Base-by-base conservation (phyloP, 1,140 invertebrate species). In the Pseudobourletiella spinata region DNA sequence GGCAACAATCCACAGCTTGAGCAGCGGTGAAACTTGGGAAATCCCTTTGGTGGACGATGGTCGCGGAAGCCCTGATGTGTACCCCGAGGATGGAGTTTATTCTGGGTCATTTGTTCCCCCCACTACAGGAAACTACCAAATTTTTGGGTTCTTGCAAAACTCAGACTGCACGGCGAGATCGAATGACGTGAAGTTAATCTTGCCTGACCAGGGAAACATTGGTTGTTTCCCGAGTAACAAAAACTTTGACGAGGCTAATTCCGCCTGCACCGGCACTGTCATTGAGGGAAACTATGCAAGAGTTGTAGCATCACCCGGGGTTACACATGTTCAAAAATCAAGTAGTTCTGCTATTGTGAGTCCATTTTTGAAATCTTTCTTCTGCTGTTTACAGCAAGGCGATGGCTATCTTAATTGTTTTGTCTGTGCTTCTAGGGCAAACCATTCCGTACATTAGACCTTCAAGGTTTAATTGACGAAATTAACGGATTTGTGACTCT, bases 61-160 rank as follows among this genome's bases (percentile, higher is more conserved):
- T 1, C 20, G 28, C 25, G 61, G 57, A 29, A 15, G 4, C n/a
- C 65, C 65, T 15, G 65, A 67, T 44, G 16, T 67, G 26, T 26
- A 32, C 0, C 32, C n/a, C 6, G 15, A 54, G n/a, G 65, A 67
- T 52, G 65, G 65, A 2, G 43, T 67, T 2, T 67, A 63, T 42
- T 63, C 61, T 24, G 61, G 8, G 0, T 35, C 29, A 57, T 64
- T 60, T 25, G 58, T 55, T 46, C 65, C 65, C 14, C 20, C 2
- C 8, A 30, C 39, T 1, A 48, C 59, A 57, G 65, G 61, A 15
- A 24, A 59, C n/a, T 52, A 57, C 18, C 22, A 57, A 52, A 64
- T 67, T 46, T 51, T 35, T 14, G 57, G 54, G 4, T 24, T 3
- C 14, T 46, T 54, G 14, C 66, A 72, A 20, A 57, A 51, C 24